Evolutionary conservation across 2,888 invertebrate species (phyloP), one percentile per base, ranked within the genome.

Genomic region (Cheilosia vulpina): DNA sequence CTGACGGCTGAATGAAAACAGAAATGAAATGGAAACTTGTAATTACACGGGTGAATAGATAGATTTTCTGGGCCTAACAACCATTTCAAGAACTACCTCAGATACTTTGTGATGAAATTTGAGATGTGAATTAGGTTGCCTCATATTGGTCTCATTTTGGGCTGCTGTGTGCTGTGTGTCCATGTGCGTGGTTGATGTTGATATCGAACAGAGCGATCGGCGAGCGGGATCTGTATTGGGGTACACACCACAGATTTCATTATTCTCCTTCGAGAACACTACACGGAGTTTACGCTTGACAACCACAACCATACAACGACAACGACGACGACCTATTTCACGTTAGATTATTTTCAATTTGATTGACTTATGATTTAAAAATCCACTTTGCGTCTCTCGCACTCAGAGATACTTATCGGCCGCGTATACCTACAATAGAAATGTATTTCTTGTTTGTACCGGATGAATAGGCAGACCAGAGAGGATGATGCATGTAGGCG

Each of bases 21-120:
- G 13, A 75, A 80, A 85, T 85, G 84, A 85, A 85, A 85, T 85
- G 85, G 85, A 85, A 85, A 85, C 85, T 85, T 85, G 85, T 80
- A 85, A 85, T 85, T 85, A 85, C 80, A 85, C 85, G 85, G 85
- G 62, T 85, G 85, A 80, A 80, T 85, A 76, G 81, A 77, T 85
- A 62, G 71, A 71, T 80, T 80, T 80, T 76, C 34, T 76, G 31
- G 57, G 75, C 75, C 79, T 55, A 84, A 84, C 76, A 77, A 72
- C 69, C 71, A 80, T 84, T 85, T 85, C 80, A 80, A 68, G 81
- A 76, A 76, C 80, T 77, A 76, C 85, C 81, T 80, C 80, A 71
- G 79, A 79, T 75, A 65, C 55, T 66, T 80, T 80, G 76, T 72
- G 85, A 81, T 80, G 85, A 85, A 85, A 85, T 76, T 76, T 77